Conservation (phyloP, 2,797 vertebrate species). For the Platalea minor region DNA sequence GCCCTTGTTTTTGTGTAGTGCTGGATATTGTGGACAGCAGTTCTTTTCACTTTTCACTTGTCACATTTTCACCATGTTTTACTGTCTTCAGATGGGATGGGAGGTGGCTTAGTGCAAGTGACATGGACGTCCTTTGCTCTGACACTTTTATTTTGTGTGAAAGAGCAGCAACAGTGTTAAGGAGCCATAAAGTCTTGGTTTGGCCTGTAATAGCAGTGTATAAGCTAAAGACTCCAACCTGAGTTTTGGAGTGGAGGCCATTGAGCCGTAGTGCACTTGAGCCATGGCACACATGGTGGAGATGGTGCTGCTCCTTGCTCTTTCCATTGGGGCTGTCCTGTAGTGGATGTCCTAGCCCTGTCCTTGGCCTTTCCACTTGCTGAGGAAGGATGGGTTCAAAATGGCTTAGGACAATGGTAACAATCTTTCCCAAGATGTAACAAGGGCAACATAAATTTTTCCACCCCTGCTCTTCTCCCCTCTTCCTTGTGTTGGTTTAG, state of each 20-base stretch:
- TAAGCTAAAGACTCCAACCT: background rate
- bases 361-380: background rate
- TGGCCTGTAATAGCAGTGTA: background rate
- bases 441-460: background rate
- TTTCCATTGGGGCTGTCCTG: background rate
- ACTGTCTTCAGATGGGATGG: background rate
- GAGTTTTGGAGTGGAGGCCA: background rate
- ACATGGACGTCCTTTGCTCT: background rate
- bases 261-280: background rate
- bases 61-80: background rate
- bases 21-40: background rate
- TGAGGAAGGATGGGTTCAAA: background rate
- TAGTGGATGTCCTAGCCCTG: background rate
- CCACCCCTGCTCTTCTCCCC: background rate
- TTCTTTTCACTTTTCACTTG: background rate
- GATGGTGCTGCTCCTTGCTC: background rate
- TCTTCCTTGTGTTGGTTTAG: background rate
- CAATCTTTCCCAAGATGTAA: background rate
- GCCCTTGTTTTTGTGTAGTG: background rate
- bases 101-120: background rate
- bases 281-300: fast-evolving
- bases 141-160: background rate
- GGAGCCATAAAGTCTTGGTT: background rate
- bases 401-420: fast-evolving
- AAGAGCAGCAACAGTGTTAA: background rate